Base-by-base conservation (phyloP, 2,113 vertebrate species). In the Falcunculus frontatus region DNA sequence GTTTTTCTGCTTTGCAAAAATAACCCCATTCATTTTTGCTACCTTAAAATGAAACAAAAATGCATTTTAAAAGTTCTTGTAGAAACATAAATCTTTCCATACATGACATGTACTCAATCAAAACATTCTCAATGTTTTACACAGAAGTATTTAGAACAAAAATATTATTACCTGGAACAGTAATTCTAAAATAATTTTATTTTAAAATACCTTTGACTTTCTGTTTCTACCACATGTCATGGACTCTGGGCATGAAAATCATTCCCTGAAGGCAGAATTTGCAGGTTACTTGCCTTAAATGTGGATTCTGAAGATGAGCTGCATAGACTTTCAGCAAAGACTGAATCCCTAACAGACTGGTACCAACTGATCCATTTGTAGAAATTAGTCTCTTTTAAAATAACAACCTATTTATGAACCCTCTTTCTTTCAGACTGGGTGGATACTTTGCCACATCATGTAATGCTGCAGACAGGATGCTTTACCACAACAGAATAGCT, bases 101-200 rank as follows among this genome's bases (percentile, higher is more conserved):
- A 30, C 3, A 13, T 62, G 7, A 7, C 52, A 7, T 18, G 7
- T 0, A 3, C 84, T 46, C 13, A 59, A 4, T 41, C 13, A n/a
- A 78, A 87, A 49, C 2, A 10, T 50, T 74, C 17, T 69, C 33
- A 60, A 1, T 35, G 13, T 57, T 50, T 33, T 65, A 44, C 4
- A 18, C 5, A 70, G 2, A 23, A n/a, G 2, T n/a, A 46, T 59
- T 70, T 63, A 32, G 20, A 50, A 67, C 4, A 81, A 78, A 79
- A 84, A 20, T 27, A 53, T 2, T 49, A 37, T 23, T 57, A 57
- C 7, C 19, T n/a, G 18, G 15, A 27, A 55, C 6, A 52, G 2
- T 2, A 78, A n/a, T 46, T 78, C 13, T 67, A 37, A 53, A 44
- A 16, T 21, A 37, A 7, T 3, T 78, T 70, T 21, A 63, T 44